Evolutionary conservation across 1,140 invertebrate genomes (phyloP).

Genomic region (Drosophila pruinosa): DNA sequence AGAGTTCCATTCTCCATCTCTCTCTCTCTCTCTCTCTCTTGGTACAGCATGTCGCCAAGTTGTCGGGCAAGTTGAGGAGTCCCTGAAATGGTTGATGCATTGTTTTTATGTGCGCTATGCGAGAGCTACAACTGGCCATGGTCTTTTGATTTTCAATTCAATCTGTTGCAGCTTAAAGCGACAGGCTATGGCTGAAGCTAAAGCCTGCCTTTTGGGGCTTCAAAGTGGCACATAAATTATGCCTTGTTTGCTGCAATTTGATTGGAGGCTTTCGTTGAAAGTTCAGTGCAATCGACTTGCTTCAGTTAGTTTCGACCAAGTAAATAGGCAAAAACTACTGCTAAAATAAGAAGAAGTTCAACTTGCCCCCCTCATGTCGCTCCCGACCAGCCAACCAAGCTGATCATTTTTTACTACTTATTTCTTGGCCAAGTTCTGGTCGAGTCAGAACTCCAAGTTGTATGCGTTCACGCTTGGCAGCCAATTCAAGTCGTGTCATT

Average conservation of each 20-base stretch:
- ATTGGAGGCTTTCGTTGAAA: conserved; percentile 41
- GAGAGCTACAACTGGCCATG: neutral
- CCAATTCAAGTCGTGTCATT: conserved; percentile 79
- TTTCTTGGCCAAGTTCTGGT: conserved; percentile 59
- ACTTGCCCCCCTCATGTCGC: conserved; percentile 3
- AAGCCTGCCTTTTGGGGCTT: neutral
- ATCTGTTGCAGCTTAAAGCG: conserved; percentile 46
- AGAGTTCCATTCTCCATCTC: neutral
- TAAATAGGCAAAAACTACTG: conserved; percentile 55
- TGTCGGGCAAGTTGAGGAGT: conserved; percentile 39
- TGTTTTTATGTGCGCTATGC: neutral
- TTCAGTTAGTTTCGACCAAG: conserved; percentile 51
- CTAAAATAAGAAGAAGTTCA: conserved; percentile 41
- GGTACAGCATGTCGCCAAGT: conserved; percentile 20
- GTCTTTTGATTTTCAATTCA: conserved; percentile 29
- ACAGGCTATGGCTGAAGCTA: too few relatives aligned
- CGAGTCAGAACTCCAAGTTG: conserved; percentile 54
- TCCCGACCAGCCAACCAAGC: neutral
- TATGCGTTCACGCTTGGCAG: conserved; percentile 79
- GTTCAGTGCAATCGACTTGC: conserved; percentile 25
- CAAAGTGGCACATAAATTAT: conserved; percentile 66
- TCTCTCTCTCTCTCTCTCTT: conserved; percentile 1
- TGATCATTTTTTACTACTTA: conserved; percentile 24
- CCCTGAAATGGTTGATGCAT: conserved; percentile 47
- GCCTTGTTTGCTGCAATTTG: conserved; percentile 56